Base-by-base conservation (phyloP, 2,113 vertebrate species). In the Butorides virescens region DNA sequence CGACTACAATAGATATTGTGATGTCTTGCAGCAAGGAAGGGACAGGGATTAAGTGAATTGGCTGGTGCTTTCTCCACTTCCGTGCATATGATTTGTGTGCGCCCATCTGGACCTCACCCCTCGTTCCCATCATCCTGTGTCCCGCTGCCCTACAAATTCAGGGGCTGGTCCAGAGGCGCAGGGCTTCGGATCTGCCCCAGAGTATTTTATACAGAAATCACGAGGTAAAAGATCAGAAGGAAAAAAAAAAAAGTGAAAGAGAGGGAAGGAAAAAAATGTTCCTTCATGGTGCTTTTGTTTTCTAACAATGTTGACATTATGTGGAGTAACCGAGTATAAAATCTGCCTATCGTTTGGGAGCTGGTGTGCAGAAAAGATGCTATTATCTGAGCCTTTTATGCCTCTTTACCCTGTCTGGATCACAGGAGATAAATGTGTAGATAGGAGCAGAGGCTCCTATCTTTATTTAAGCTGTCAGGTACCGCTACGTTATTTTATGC, bases 221-320 rank as follows among this genome's bases (percentile, higher is more conserved):
- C 30, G 32, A 3, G 20, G 62, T 11, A 14, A 88, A 80, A 16
- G 67, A 62, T 73, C 46, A 37, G 67, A 49, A 52, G 30, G 75
- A 23, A 44, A 32, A 67, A n/a, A 23, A 44, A 32, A 67, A n/a
- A 39, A 47, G 44, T 44, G 71, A 36, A 42, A 44, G 44, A 63
- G 42, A n/a, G 32, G 16, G 37, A 27, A 49, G 47, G 29, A 2
- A 30, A 34, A 61, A 59, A 59, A 55, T 67, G 61, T 84, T 92
- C 80, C 92, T 96, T 96, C 91, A 79, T 67, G 94, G 74, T 91
- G 96, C 89, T 92, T 95, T 96, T 97, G 96, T 97, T 96, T 96
- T 71, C 89, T 90, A 93, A 95, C 95, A 94, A 94, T 88, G 97
- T 95, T 97, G 97, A 97, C 92, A 97, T 96, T 95, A 93, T 95